Evolutionary conservation across 2,888 invertebrate genomes (phyloP).

Genomic region (Syrista parreyssii): DNA sequence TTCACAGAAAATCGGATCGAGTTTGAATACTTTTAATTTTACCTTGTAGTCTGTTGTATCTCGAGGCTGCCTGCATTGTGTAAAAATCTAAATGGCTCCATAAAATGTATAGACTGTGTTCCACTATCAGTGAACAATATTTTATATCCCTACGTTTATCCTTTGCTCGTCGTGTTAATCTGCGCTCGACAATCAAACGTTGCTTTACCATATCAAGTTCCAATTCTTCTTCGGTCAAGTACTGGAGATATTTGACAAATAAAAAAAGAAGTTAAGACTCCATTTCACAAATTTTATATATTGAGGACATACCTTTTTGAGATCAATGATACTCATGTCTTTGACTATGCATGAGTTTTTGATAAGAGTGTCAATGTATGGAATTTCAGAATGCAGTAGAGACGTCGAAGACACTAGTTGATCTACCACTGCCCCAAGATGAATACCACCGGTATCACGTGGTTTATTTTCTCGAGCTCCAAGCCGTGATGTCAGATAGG

Average conservation of each 20-base stretch:
- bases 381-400: conserved; percentile 53
- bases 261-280: conserved; percentile 1
- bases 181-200: conserved; percentile 62
- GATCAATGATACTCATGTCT: conserved; percentile 70
- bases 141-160: conserved; percentile 73
- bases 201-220: conserved; percentile 58
- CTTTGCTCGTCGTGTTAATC: conserved; percentile 68
- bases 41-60: conserved; percentile 53
- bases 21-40: background rate
- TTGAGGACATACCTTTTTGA: conserved; percentile 57
- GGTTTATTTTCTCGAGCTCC: conserved; percentile 43
- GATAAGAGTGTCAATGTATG: conserved; percentile 51
- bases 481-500: conserved; percentile 48
- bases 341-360: conserved; percentile 48
- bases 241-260: conserved; percentile 27
- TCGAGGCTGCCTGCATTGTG: conserved; percentile 73
- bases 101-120: conserved; percentile 78
- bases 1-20: background rate
- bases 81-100: conserved; percentile 83
- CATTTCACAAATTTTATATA: background rate
- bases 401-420: conserved; percentile 54
- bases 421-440: conserved; percentile 58
- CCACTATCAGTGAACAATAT: conserved; percentile 75
- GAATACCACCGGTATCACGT: conserved; percentile 49
- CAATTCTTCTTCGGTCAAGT: conserved; percentile 55